These are phyloP conservation scores for Eugnorisma glareosa DNA, from an alignment of 2,888 invertebrate species.

Conservation along the genomic window DNA sequence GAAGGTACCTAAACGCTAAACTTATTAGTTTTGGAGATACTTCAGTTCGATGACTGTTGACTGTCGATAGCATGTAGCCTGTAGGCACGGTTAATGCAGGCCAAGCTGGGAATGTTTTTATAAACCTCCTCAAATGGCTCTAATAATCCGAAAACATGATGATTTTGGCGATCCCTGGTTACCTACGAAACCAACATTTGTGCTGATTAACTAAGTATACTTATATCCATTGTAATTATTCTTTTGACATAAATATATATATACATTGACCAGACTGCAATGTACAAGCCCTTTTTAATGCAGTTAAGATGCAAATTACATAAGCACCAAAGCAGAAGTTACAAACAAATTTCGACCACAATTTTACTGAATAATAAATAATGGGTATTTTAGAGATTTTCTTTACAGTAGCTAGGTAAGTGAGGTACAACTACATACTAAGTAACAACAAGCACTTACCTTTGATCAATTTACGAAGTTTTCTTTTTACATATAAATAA, in stretches of 20 bases:
- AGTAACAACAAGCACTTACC: constrained; percentile 44
- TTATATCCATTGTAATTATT: background rate
- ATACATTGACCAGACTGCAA: background rate
- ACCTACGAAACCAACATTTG: background rate
- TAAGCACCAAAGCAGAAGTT: constrained; percentile 6
- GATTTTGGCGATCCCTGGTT: background rate
- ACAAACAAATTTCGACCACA: background rate
- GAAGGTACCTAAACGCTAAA: no score
- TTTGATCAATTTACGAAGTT: constrained; percentile 25
- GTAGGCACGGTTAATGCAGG: background rate
- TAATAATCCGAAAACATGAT: background rate
- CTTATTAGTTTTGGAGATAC: background rate
- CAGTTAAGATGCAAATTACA: background rate
- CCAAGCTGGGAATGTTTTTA: background rate
- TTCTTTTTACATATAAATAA: constrained; percentile 28
- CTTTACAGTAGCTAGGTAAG: background rate
- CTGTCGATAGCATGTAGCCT: background rate
- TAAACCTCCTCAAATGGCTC: background rate
- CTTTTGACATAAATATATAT: background rate
- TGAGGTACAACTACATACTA: no score
- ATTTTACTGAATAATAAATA: background rate
- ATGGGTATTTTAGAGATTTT: background rate
- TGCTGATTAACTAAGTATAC: background rate
- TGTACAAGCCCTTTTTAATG: background rate
- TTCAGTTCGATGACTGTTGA: background rate